Evolutionary conservation across 1,140 invertebrate genomes (phyloP), one percentile per base, ranked within the genome.

Genomic region (Latrodectus geometricus): DNA sequence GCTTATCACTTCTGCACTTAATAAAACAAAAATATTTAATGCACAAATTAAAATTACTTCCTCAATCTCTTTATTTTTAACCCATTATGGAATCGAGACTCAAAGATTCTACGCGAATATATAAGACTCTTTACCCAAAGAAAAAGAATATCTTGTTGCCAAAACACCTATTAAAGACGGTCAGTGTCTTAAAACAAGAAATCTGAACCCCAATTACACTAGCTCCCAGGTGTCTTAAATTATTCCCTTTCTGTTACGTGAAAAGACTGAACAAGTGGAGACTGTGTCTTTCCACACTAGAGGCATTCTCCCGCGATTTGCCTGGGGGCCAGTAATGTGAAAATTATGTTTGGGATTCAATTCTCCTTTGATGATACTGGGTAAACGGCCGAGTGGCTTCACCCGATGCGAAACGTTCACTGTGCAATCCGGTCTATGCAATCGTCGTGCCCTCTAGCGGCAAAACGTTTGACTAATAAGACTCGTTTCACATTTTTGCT

Each of bases 301-400:
- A 49, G 9, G 49, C 61, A 78, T 78, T 78, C 61, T 17, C 35
- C 48, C 20, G 23, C 15, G 61, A n/a, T 12, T 12, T 15, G 9
- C 48, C 35, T 68, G 23, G 66, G 35, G 76, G 35, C 17, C 9
- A 69, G 54, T 52, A 66, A 80, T 80, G 65, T 52, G 66, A 80
- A 68, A 80, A 80, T 80, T 80, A 80, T 70, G 68, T 52, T 61
- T 23, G 70, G 12, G 78, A 80, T 80, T 80, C 20, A 69, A 69
- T 80, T 69, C 35, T 35, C 78, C 50, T 17, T 52, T n/a, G 12
- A 80, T 52, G 68, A 52, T 80, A 52, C n/a, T 61, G 52, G 78
- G 78, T 80, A 80, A 80, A 70, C 78, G 78, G 78, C 78, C 78
- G 78, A 70, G 66, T 52, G 14, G 66, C 23, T 65, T 80, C 50